Percentiles rank a stretch among this genome's conserved stretches.
Evolutionary conservation across 2,113 vertebrate genomes (phyloP).

Genomic region (Myiozetetes cayanensis): DNA sequence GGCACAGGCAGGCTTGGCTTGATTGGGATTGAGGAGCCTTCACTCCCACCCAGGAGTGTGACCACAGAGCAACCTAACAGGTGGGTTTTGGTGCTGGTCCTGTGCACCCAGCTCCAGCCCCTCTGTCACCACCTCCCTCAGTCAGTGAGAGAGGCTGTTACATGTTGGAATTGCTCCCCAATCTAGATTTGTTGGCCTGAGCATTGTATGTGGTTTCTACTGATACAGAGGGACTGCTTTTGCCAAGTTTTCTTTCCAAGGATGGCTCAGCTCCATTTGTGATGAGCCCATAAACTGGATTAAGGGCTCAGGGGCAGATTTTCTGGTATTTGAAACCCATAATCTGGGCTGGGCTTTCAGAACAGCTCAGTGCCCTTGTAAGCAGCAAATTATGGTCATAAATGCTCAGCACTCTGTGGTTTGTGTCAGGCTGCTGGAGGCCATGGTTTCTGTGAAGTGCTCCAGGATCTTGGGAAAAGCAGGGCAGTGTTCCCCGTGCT

Average conservation of each 20-base stretch:
- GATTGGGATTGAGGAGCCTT: fast-evolving
- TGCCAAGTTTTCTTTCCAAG: constrained; percentile 9
- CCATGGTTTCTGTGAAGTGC: background rate
- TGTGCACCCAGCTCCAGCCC: background rate
- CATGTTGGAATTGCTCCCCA: background rate
- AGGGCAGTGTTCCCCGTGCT: background rate
- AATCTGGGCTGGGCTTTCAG: background rate
- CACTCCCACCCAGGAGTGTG: background rate
- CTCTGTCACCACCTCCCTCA: fast-evolving
- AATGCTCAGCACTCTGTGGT: background rate
- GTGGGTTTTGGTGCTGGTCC: background rate
- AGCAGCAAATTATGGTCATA: background rate
- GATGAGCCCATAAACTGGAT: background rate
- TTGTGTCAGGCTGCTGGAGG: background rate
- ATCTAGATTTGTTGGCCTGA: background rate
- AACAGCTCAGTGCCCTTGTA: background rate
- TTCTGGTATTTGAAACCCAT: background rate
- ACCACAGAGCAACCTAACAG: background rate
- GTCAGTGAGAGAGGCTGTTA: background rate
- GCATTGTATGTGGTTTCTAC: background rate
- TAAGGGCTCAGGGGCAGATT: constrained; percentile 12
- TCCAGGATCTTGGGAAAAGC: background rate
- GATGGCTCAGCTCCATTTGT: background rate
- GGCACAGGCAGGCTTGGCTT: background rate
- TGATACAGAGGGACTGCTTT: background rate